A percentile compares a stretch with the other conserved stretches of the same genome.
These are phyloP conservation scores for Gymnocephalus cernua DNA, from an alignment of 2,113 vertebrate species.

Conservation along the genomic window DNA sequence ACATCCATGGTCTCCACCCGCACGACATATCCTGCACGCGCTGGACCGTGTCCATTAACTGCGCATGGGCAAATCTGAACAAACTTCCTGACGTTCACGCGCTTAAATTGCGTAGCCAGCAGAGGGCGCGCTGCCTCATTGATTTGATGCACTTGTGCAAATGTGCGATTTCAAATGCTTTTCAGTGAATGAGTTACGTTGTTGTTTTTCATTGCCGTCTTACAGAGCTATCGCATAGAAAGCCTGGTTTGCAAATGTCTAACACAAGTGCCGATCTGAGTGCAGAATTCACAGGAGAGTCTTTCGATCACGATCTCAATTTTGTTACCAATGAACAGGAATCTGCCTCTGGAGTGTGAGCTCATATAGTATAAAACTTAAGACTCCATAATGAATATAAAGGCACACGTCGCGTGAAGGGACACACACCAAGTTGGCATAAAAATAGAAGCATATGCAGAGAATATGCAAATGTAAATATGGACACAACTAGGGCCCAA, in stretches of 20 bases:
- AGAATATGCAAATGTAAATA: no score
- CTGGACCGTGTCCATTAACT: background rate
- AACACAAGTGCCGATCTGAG: no score
- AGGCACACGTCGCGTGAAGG: no score
- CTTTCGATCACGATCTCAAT: no score
- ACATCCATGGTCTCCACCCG: conserved; percentile 32
- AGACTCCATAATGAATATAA: no score
- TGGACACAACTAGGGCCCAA: no score
- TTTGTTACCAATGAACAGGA: no score
- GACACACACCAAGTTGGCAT: no score
- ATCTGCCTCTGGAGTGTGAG: no score
- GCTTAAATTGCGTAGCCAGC: background rate
- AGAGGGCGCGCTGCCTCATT: conserved; percentile 14
- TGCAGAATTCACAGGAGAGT: no score
- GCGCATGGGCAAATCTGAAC: background rate
- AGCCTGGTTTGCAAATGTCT: background rate
- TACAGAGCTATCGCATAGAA: background rate
- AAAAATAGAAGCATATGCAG: no score
- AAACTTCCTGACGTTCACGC: accelerated
- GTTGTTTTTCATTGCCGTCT: background rate
- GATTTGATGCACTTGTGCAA: background rate
- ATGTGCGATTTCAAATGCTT: background rate
- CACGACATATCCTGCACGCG: background rate
- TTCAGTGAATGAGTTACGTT: background rate
- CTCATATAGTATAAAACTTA: no score